Evolutionary conservation across 1,140 invertebrate species (phyloP), one percentile per base, ranked within the genome.

Genomic region (Euborellia annulipes): DNA sequence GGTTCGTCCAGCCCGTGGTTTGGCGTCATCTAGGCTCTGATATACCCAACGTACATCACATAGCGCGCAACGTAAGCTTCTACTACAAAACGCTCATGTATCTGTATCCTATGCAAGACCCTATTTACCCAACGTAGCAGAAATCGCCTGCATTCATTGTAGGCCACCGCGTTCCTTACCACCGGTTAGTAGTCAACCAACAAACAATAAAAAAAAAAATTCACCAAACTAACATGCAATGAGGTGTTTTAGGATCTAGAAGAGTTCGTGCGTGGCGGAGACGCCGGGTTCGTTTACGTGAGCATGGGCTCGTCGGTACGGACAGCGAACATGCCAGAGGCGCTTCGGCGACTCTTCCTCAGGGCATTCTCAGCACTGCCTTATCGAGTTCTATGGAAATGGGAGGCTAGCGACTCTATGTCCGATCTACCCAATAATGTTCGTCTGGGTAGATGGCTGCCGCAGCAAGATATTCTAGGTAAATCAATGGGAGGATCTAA

Each of bases 71-170:
- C 55, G 76, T 78, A 1, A 79, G 76, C 55, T 78, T 85, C 53
- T 84, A 23, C 61, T 85, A 4, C 81, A 84, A 57, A 85, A 85
- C 61, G 78, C 72, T 23, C 80, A 85, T 55, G 74, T 73, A 40
- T 73, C 73, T 7, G 72, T 85, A 1, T 75, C 78, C 0, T 82
- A 84, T 59, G 72, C 80, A 0, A 66, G 79, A 34, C 73, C 81
- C 0, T 77, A 79, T 54, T 62, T 84, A 50, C 78, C 81, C 0
- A 82, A 82, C 58, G 79, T 85, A 0, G 80, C 81, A 8, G 85
- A 86, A 61, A 78, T 87, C 3, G 84, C 83, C 11, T 85, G 82
- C 52, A 78, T 87, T 41, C 84, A 88, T 57, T 88, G 84, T 52
- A 78, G 73, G 51, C 71, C 76, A 11, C 63, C 82, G 2, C 76